Evolutionary conservation across 2,113 vertebrate genomes (phyloP).

Genomic region (Microcebus murinus): DNA sequence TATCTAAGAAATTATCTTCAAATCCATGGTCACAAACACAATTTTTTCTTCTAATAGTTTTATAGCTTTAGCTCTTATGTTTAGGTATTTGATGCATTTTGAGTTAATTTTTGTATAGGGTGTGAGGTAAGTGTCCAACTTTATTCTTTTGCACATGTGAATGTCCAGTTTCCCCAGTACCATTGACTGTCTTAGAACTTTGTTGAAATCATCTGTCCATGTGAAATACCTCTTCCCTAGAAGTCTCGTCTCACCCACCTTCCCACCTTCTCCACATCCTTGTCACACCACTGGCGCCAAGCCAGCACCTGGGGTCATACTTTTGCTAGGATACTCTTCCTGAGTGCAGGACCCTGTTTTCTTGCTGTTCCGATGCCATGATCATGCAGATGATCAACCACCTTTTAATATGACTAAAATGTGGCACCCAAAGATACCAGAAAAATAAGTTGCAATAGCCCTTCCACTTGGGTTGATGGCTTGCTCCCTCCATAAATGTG

Average conservation of each 20-base stretch:
- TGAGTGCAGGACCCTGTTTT: not conserved
- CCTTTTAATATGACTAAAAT: not conserved
- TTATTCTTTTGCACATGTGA: not conserved
- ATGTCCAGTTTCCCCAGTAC: not conserved
- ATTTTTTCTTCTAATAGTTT: not conserved
- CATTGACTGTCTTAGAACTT: not conserved
- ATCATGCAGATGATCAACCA: accelerated
- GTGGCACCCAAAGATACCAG: not conserved
- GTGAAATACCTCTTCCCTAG: not conserved
- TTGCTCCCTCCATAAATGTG: not conserved
- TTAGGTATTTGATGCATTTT: not conserved
- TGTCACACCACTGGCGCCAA: too few relatives aligned
- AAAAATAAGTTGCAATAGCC: not conserved
- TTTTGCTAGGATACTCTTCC: not conserved
- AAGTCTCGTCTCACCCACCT: not conserved
- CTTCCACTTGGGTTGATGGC: not conserved
- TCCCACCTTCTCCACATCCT: not conserved
- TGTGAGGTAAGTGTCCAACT: not conserved
- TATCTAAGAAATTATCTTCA: not conserved
- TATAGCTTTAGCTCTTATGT: not conserved
- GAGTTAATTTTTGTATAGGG: not conserved
- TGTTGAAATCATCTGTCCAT: not conserved
- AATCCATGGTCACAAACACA: not conserved
- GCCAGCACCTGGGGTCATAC: too few relatives aligned
- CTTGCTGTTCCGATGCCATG: not conserved